Evolutionary conservation across 1,140 invertebrate genomes (phyloP).

Genomic region (Trinorchestia longiramus): DNA sequence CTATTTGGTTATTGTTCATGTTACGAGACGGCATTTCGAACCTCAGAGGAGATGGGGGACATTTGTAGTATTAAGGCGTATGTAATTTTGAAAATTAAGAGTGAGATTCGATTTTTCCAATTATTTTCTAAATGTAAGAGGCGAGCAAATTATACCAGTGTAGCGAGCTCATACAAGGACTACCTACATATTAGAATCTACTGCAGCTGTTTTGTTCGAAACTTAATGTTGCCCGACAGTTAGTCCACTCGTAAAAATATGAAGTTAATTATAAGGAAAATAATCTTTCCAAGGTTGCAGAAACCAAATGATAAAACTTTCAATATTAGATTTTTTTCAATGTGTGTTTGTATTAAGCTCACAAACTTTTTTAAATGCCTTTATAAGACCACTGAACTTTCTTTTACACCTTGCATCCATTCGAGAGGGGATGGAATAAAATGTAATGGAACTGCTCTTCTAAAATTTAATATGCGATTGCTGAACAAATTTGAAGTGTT

Average conservation of each 20-base stretch:
- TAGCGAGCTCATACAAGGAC: background rate
- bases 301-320: background rate
- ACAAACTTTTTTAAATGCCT: background rate
- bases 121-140: background rate
- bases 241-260: background rate
- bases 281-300: background rate
- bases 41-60: background rate
- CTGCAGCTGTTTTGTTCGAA: background rate
- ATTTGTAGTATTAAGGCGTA: background rate
- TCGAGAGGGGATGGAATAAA: background rate
- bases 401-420: background rate
- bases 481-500: background rate
- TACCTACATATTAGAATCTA: no score
- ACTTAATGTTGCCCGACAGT: background rate
- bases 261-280: no score
- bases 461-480: background rate
- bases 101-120: no score
- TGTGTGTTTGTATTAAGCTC: background rate
- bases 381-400: background rate
- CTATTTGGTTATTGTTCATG: background rate
- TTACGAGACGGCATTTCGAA: background rate
- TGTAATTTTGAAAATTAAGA: no score
- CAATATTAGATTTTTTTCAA: background rate
- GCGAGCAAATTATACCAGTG: background rate
- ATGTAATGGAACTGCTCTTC: background rate